These are phyloP conservation scores for Diplosoma virens DNA, from an alignment of 23 tunicate species.

Conservation along the genomic window DNA sequence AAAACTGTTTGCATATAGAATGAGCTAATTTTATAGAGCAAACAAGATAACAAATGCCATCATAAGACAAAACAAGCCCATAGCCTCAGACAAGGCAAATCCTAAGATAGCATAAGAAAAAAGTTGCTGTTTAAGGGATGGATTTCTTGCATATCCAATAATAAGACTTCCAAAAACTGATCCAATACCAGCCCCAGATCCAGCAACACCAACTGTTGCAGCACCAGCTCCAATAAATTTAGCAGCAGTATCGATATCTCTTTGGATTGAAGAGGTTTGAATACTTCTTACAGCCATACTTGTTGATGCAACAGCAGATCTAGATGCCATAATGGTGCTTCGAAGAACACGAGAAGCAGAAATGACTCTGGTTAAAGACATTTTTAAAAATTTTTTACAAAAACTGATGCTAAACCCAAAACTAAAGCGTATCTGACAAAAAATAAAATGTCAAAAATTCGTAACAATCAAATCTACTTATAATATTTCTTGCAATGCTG, in stretches of 20 bases:
- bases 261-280: conserved; percentile 64
- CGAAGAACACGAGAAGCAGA: conserved; percentile 44
- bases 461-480: too few species aligned
- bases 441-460: too few species aligned
- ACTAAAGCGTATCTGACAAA: neutral
- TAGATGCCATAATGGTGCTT: conserved; percentile 3
- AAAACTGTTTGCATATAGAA: neutral
- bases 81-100: conserved; percentile 99
- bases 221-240: conserved; percentile 99
- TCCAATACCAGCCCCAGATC: conserved; percentile 99
- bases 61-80: conserved; percentile 99
- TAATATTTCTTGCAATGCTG: too few species aligned
- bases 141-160: conserved; percentile 99
- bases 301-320: conserved; percentile 8
- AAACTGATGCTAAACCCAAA: neutral
- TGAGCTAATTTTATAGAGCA: conserved; percentile 59
- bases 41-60: conserved; percentile 97
- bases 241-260: conserved; percentile 99
- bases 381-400: neutral
- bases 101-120: conserved; percentile 98
- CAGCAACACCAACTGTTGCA: conserved; percentile 99
- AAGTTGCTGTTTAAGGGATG: conserved; percentile 96
- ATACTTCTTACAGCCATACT: conserved; percentile 4
- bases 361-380: conserved; percentile 31
- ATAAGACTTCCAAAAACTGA: conserved; percentile 98